Percentiles rank a stretch among this genome's conserved stretches.
These are phyloP conservation scores for Drosophila hawaiiensis DNA, from an alignment of 2,888 invertebrate species.

Conservation along the genomic window DNA sequence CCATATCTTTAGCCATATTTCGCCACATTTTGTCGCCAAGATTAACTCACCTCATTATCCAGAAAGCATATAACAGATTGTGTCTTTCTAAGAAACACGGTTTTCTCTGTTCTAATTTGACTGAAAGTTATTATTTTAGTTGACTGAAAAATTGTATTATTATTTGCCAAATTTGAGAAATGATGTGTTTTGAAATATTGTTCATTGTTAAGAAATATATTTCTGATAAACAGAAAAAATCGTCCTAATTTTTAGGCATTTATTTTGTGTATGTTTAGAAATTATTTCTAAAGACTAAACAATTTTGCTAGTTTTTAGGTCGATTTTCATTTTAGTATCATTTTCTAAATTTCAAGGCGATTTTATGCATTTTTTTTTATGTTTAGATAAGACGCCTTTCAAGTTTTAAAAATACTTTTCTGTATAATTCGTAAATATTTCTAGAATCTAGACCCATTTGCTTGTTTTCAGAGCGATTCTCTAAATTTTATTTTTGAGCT, in stretches of 20 bases:
- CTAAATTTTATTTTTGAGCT: not conserved
- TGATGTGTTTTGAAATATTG: not conserved
- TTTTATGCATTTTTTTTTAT: not conserved
- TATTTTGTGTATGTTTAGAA: too few species aligned
- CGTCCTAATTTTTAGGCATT: too few species aligned
- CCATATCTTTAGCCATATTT: too few species aligned
- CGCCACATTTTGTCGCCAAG: not conserved
- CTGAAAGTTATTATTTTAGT: not conserved
- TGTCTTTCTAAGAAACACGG: too few species aligned
- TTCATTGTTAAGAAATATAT: too few species aligned
- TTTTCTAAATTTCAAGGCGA: not conserved
- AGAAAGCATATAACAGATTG: not conserved
- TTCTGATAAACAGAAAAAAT: too few species aligned
- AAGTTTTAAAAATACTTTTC: not conserved
- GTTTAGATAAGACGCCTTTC: not conserved
- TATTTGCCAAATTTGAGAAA: not conserved
- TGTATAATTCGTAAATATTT: not conserved
- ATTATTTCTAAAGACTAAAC: not conserved
- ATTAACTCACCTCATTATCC: not conserved
- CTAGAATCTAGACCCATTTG: not conserved
- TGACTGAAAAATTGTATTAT: not conserved
- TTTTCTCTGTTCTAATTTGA: too few species aligned
- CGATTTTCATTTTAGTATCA: not conserved
- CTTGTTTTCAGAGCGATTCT: not conserved
- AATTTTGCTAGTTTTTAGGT: fast-evolving